Evolutionary conservation across 1,140 invertebrate genomes (phyloP).

Genomic region (Tyrophagus putrescentiae): DNA sequence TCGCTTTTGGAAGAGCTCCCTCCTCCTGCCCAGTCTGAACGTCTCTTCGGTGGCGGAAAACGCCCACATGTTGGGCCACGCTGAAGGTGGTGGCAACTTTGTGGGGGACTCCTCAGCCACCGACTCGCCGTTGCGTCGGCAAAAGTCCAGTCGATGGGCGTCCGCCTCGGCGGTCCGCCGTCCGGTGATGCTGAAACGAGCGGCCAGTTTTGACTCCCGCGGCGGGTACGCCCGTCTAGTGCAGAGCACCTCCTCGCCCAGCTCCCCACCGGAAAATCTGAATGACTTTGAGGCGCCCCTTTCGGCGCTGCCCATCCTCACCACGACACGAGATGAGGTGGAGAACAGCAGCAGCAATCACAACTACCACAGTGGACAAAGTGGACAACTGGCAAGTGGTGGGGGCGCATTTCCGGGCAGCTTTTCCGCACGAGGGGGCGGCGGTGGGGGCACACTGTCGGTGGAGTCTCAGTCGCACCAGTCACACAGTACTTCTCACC

Average conservation of each 20-base stretch:
- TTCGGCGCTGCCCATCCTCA: constrained; percentile 4
- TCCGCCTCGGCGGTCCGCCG: neutral
- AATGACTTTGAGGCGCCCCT: neutral
- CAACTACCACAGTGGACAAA: neutral
- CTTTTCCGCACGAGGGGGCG: no score
- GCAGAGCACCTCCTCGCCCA: constrained; percentile 16
- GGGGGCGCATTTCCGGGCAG: no score
- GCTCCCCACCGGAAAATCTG: constrained; percentile 10
- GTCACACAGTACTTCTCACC: no score
- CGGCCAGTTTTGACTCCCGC: constrained; percentile 21
- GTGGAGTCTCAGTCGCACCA: no score
- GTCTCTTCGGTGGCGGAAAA: neutral
- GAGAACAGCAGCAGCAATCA: neutral
- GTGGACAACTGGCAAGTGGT: no score
- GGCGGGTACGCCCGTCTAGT: constrained; percentile 22
- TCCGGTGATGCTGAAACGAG: constrained; percentile 17
- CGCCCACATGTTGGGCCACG: neutral
- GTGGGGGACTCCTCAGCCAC: neutral
- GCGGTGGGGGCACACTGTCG: no score
- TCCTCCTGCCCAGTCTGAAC: neutral
- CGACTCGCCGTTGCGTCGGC: no score
- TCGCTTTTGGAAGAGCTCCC: constrained; percentile 22
- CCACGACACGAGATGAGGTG: neutral
- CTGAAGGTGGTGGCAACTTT: neutral
- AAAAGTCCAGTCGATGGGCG: neutral